Conservation (phyloP, 2,888 invertebrate species). For the Brachyptera risi region DNA sequence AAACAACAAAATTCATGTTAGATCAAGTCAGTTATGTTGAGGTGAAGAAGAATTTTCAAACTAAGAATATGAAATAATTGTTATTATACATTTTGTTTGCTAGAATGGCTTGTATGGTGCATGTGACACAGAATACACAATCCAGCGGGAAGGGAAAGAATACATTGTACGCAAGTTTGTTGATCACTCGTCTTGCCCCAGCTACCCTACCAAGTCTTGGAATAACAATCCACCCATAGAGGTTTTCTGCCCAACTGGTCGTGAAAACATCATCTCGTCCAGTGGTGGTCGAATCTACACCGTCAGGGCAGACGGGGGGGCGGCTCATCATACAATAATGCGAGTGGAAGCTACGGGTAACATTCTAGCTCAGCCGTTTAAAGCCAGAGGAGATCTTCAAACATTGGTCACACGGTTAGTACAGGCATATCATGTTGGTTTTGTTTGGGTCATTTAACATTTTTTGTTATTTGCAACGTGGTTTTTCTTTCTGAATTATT, state of each 20-base stretch:
- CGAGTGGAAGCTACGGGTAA: neutral
- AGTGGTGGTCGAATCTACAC: constrained; percentile 19
- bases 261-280: constrained; percentile 15
- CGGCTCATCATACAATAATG: neutral
- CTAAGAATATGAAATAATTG: neutral
- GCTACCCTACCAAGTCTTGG: constrained; percentile 41
- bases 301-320: neutral
- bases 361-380: constrained; percentile 19
- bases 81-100: constrained; percentile 5
- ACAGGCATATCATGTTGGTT: too few relatives aligned
- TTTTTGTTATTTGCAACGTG: too few relatives aligned
- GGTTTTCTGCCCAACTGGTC: constrained; percentile 39
- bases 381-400: constrained; percentile 19
- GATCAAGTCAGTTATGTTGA: too few relatives aligned
- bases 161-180: constrained; percentile 42
- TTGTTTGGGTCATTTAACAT: too few relatives aligned
- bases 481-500: too few relatives aligned
- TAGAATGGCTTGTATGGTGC: constrained; percentile 26
- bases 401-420: constrained; percentile 16
- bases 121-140: constrained; percentile 24
- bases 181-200: constrained; percentile 44
- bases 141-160: constrained; percentile 1
- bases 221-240: constrained; percentile 41
- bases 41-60: neutral
- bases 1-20: too few relatives aligned